Percentiles rank a stretch among this genome's conserved stretches.
phyloP scores from a whole-genome alignment of 2,113 vertebrate genomes.

The Pelecanus crispus region DNA sequence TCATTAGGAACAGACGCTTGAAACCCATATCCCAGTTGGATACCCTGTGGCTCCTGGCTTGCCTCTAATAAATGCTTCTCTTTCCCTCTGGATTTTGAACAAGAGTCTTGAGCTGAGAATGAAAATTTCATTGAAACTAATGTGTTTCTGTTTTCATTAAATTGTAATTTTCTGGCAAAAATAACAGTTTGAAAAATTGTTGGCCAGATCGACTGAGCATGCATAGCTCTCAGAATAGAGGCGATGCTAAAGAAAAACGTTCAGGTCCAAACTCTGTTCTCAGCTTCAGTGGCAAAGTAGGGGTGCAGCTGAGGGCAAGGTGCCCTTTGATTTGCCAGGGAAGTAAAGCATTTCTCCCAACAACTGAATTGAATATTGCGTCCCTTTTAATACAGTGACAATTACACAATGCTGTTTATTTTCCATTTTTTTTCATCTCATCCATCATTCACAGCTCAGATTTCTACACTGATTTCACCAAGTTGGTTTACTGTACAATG shows the following conservation, averaged over 20 bases:
- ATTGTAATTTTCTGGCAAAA: background rate
- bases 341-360: background rate
- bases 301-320: background rate
- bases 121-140: background rate
- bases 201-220: background rate
- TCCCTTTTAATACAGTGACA: background rate
- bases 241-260: background rate
- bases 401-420: slow-evolving; percentile 21
- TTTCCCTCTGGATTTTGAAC: background rate
- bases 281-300: background rate
- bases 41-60: background rate
- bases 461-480: background rate
- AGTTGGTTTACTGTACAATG: background rate
- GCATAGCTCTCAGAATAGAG: background rate
- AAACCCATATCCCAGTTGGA: background rate
- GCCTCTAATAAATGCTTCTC: background rate
- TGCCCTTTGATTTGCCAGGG: background rate
- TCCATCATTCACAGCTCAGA: slow-evolving; percentile 24
- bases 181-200: background rate
- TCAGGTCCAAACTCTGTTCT: background rate
- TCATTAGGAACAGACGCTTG: background rate
- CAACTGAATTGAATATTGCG: background rate
- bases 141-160: slow-evolving; percentile 11
- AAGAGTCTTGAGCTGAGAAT: background rate
- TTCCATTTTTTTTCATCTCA: background rate